phyloP scores from a whole-genome alignment of 2,888 invertebrate species.

The Pegoplata infirma region DNA sequence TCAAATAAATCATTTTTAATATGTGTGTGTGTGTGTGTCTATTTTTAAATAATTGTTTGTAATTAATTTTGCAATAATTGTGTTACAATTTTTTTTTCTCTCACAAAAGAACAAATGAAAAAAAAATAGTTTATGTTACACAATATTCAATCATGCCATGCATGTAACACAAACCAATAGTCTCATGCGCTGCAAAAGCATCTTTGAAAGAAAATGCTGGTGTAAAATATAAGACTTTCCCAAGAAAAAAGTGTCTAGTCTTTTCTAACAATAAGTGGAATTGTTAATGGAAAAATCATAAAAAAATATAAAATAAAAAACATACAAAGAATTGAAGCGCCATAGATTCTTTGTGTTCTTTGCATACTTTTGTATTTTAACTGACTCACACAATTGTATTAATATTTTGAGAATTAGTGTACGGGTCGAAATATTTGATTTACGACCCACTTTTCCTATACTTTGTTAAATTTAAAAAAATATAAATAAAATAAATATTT shows the following conservation, averaged over 20 bases:
- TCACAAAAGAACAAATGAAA: not conserved
- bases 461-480: no score
- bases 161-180: no score
- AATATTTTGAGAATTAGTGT: no score
- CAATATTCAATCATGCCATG: no score
- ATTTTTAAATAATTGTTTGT: slow-evolving; percentile 47
- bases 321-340: not conserved
- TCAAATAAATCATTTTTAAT: slow-evolving; percentile 31
- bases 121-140: not conserved
- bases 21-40: not conserved
- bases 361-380: no score
- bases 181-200: not conserved
- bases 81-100: slow-evolving; percentile 19
- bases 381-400: no score
- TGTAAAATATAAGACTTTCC: not conserved
- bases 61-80: slow-evolving; percentile 60
- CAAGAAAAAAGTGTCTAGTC: not conserved
- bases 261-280: no score
- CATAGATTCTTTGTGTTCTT: not conserved
- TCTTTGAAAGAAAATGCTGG: not conserved
- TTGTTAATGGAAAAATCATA: not conserved
- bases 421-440: no score
- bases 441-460: no score
- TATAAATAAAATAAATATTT: no score
- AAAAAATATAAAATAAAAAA: not conserved